Evolutionary conservation across 2,113 vertebrate genomes (phyloP), one percentile per base, ranked within the genome.

Genomic region (Acrocephalus arundinaceus): DNA sequence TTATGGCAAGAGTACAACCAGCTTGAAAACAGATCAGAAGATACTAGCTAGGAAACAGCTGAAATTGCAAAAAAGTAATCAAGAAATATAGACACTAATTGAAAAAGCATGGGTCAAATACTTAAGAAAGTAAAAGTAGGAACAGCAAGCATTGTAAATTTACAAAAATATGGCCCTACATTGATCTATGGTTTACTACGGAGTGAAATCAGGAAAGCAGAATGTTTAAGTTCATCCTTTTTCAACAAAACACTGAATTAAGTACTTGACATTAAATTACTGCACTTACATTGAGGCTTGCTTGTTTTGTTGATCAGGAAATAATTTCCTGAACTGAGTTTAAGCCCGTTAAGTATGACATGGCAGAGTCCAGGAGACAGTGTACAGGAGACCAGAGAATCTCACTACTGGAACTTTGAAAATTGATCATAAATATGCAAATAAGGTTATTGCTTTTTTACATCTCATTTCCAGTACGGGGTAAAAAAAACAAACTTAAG

Each of bases 101-200:
- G 41, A 90, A 83, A 78, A 84, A 41, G 31, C 25, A 33, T 30
- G 37, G 24, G 11, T 54, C 11, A 76, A 94, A 72, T 13, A 76
- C 41, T 58, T 39, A 24, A 41, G n/a, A 48, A 81, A 58, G 43
- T 4, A 83, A 48, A 87, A 59, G 7, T 1, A 82, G 3, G 10
- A 72, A 9, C 39, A 83, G 10, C 0, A 0, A 43, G 57, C 25
- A 76, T 5, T 21, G 10, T 15, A 7, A 17, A 81, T 51, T 49
- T 51, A 41, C 8, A 84, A 74, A 83, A 77, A 35, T 12, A 27
- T 27, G 7, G 21, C 28, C 16, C 57, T 19, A 48, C 3, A 45
- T 5, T 68, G 11, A 82, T 27, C 33, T 52, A 15, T 1, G 0
- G 6, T 35, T 87, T 46, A 10, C 35, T 24, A 33, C 11, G 16